These are phyloP conservation scores for Plectus sambesii DNA, from an alignment of 1,140 invertebrate genomes.

Conservation along the genomic window DNA sequence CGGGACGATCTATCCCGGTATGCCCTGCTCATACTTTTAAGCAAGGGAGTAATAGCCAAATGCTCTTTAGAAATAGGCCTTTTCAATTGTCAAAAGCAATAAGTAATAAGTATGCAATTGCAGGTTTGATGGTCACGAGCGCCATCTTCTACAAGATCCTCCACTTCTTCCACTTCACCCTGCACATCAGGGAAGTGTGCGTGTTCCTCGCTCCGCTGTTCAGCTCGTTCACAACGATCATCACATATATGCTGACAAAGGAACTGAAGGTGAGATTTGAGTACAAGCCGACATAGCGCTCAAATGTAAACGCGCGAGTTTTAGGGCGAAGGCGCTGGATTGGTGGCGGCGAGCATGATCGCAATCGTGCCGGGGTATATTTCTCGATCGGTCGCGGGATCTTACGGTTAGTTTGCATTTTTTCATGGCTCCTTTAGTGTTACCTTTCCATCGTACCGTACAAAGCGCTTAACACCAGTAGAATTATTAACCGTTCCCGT, in stretches of 20 bases:
- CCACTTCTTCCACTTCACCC: constrained; percentile 77
- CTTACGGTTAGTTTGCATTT: too few relatives aligned
- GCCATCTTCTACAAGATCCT: constrained; percentile 85
- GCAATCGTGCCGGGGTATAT: constrained; percentile 95
- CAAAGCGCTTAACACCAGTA: too few relatives aligned
- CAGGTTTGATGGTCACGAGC: constrained; percentile 94
- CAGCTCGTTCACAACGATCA: constrained; percentile 81
- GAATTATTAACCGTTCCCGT: too few relatives aligned
- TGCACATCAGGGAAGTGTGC: constrained; percentile 94
- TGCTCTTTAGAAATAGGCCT: too few relatives aligned
- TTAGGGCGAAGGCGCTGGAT: constrained; percentile 74
- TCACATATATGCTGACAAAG: constrained; percentile 88
- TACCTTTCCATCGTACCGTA: too few relatives aligned
- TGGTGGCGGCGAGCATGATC: constrained; percentile 85
- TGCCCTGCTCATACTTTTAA: constrained; percentile 23
- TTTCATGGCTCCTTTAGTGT: too few relatives aligned
- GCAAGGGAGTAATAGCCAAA: too few relatives aligned
- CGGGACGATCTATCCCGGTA: constrained; percentile 49
- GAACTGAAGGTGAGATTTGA: constrained; percentile 64
- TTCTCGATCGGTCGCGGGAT: constrained; percentile 85
- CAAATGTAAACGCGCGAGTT: constrained; percentile 12
- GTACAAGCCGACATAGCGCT: neutral
- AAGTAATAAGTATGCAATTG: too few relatives aligned
- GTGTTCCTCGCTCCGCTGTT: constrained; percentile 96
- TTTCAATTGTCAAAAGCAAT: too few relatives aligned